These are phyloP conservation scores for Schizothorax lantsangensis DNA, from an alignment of 2,797 vertebrate genomes.

Conservation along the genomic window DNA sequence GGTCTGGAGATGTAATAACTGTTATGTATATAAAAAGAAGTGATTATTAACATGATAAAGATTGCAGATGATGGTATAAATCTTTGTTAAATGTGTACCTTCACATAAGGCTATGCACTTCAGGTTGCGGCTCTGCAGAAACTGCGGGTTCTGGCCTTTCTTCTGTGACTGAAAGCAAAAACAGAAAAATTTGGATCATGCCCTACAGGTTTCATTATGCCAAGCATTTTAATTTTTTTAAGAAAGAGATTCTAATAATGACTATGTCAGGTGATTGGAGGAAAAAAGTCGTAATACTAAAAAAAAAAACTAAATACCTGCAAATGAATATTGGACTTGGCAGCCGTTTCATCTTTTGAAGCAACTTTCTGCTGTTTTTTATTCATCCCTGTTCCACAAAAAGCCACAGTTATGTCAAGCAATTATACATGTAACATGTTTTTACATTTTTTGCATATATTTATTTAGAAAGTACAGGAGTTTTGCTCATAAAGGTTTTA, in stretches of 20 bases:
- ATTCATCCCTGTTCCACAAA: slow-evolving; percentile 84
- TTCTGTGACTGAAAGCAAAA: slow-evolving; percentile 81
- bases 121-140: slow-evolving; percentile 91
- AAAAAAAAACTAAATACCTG: slow-evolving; percentile 75
- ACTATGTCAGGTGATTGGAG: neutral
- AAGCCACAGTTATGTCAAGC: neutral
- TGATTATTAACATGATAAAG: neutral
- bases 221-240: neutral
- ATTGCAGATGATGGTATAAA: neutral
- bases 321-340: slow-evolving; percentile 81
- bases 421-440: neutral
- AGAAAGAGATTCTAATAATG: neutral
- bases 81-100: slow-evolving; percentile 73
- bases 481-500: neutral
- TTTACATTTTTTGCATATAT: neutral
- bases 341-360: slow-evolving; percentile 87
- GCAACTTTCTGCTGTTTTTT: slow-evolving; percentile 91
- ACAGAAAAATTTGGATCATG: slow-evolving; percentile 5
- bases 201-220: neutral
- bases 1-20: slow-evolving; percentile 91
- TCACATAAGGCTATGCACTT: slow-evolving; percentile 96
- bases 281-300: neutral
- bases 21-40: slow-evolving; percentile 43
- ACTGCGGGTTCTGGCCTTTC: slow-evolving; percentile 89
- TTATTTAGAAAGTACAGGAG: neutral